Base-by-base conservation (phyloP, 2,888 invertebrate genomes). In the Caenorhabditis sinica region DNA sequence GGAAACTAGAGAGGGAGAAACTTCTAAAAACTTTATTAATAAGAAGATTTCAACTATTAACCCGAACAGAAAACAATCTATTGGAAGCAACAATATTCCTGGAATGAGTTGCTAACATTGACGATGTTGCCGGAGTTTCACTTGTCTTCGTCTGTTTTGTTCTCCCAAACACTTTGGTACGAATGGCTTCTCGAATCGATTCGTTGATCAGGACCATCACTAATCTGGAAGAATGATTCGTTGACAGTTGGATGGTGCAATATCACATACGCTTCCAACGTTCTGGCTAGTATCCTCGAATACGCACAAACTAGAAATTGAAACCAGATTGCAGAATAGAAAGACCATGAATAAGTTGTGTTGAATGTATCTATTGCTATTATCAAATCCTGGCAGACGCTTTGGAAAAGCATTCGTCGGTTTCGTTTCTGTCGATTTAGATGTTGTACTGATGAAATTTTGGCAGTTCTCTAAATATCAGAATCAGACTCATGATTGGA, bases 341-440 rank as follows among this genome's bases (percentile, higher is more conserved):
- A 77, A 17, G 36, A 33, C 74, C 74, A 82, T 15, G 82, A 20
- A n/a, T 75, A 63, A 0, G 82, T 82, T 0, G 75, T 82, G 30
- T 82, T 74, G 45, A 82, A 82, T 13, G 82, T 75, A 30, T 82
- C 82, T 20, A 82, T 28, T 13, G 74, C 82, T 51, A 75, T 75
- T 23, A 82, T 63, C 2, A 60, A 71, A 43, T 82, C 82, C n/a
- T 82, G 82, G 58, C 82, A 75, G 17, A 61, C 69, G 56, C 82
- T 82, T 43, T 82, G 82, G 20, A 82, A 74, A 9, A 82, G 43
- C 82, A 82, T 82, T 43, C 60, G 20, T 13, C 82, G 82, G 53
- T 74, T 61, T 20, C 71, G 36, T 28, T 65, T 40, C 61, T 65
- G 82, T n/a, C 82, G 77, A 25, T 69, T 77, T n/a, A 69, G 1